Evolutionary conservation across 1,140 invertebrate species (phyloP), one percentile per base, ranked within the genome.

Genomic region (Plodia interpunctella): DNA sequence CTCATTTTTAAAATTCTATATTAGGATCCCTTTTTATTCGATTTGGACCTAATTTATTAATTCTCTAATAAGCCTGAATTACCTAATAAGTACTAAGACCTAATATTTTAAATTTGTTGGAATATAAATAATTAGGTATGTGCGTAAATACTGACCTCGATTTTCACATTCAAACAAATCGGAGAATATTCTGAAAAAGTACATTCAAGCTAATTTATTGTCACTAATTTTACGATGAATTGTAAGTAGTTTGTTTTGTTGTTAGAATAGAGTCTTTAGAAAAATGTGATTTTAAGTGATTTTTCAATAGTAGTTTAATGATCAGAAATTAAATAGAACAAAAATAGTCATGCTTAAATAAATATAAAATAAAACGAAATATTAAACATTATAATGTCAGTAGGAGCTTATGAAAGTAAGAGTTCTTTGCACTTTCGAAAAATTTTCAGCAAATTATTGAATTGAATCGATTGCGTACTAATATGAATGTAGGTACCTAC

Each of bases 401-500:
- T 58, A 67, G 65, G 59, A 58, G 57, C 62, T 59, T 67, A 4
- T 53, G 20, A 59, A 21, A 59, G 55, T 62, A 62, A 58, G 38
- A 60, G 44, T 62, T 61, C 32, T 57, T 62, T 64, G 65, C 65
- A 71, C 60, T 59, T 57, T 55, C 51, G 17, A 58, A 11, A 57
- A 54, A 54, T 63, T 21, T 60, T 55, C 60, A 58, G 51, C 20
- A 53, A 63, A 62, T 68, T 65, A 63, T 53, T 68, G 28, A 59
- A 66, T 62, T 66, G 55, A 56, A 62, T 64, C 19, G 56, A 63
- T 65, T 66, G 51, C 20, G 56, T 66, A 63, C 66, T 25, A 25
- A 53, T 28, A 54, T 51, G 60, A 61, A 67, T 57, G 51, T 70
- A 77, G 65, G 55, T 73, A 76, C 61, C 53, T 70, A 77, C 63